Evolutionary conservation across 1,140 invertebrate genomes (phyloP).

Genomic region (Heliconius nattereri): DNA sequence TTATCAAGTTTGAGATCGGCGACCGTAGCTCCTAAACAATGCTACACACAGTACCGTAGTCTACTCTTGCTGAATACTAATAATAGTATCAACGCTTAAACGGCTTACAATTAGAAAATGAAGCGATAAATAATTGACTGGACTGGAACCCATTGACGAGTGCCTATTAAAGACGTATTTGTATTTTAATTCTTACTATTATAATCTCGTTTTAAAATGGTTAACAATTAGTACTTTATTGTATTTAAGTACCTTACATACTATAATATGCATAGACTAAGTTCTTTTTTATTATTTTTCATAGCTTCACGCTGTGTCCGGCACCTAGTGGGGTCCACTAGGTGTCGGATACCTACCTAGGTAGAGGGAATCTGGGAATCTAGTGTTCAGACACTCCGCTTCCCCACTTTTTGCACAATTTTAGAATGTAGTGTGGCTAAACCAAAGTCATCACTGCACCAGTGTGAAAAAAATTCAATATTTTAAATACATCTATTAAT

Average conservation of each 20-base stretch:
- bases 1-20: conserved; percentile 64
- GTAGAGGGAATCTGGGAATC: no score
- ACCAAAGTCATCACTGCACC: no score
- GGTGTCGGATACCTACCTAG: no score
- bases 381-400: no score
- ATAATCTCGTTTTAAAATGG: not conserved
- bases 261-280: no score
- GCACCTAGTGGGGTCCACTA: no score
- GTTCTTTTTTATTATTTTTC: no score
- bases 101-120: conserved; percentile 37
- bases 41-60: conserved; percentile 62
- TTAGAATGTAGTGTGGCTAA: no score
- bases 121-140: conserved; percentile 33
- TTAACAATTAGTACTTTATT: not conserved
- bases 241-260: not conserved
- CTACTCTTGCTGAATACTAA: conserved; percentile 60
- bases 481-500: no score
- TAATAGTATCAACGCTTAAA: conserved; percentile 43
- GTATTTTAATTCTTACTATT: not conserved
- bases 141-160: not conserved
- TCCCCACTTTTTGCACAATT: no score
- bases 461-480: no score
- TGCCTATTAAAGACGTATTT: not conserved
- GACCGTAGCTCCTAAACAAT: conserved; percentile 55
- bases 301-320: no score